Percentiles rank a stretch among this genome's conserved stretches.
phyloP scores from a whole-genome alignment of 2,113 vertebrate species.

The Panthera uncia region DNA sequence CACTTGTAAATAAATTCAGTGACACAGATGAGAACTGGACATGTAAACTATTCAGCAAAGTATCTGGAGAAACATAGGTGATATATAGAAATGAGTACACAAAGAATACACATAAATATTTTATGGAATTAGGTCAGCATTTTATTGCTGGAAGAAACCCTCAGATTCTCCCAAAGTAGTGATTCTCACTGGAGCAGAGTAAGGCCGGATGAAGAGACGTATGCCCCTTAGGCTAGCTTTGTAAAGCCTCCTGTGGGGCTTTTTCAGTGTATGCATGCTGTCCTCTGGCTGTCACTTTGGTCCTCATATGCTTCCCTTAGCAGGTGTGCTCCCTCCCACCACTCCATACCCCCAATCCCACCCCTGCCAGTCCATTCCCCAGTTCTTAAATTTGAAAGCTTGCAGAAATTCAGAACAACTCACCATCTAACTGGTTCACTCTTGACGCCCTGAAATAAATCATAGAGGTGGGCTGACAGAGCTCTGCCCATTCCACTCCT shows the following conservation, averaged over 20 bases:
- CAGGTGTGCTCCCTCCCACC: background rate
- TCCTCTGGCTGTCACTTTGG: background rate
- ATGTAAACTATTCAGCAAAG: slow-evolving; percentile 2
- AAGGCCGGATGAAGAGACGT: background rate
- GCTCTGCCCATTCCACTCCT: background rate
- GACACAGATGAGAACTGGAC: background rate
- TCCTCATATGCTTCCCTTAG: background rate
- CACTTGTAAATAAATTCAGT: background rate
- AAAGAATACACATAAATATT: background rate
- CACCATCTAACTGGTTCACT: background rate
- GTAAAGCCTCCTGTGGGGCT: background rate
- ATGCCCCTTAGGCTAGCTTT: background rate
- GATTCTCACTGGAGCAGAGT: background rate
- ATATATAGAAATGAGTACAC: background rate
- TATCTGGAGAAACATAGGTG: slow-evolving; percentile 4
- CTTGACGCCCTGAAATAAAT: background rate
- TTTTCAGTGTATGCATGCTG: background rate
- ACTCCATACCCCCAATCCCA: background rate
- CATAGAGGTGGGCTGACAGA: background rate
- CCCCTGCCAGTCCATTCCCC: background rate
- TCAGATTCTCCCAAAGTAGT: background rate
- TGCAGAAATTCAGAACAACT: background rate
- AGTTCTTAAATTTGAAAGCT: slow-evolving; percentile 35
- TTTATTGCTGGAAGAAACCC: slow-evolving; percentile 8
- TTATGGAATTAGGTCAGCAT: background rate